Evolutionary conservation across 1,140 invertebrate genomes (phyloP).

Genomic region (Orchestia grillus): DNA sequence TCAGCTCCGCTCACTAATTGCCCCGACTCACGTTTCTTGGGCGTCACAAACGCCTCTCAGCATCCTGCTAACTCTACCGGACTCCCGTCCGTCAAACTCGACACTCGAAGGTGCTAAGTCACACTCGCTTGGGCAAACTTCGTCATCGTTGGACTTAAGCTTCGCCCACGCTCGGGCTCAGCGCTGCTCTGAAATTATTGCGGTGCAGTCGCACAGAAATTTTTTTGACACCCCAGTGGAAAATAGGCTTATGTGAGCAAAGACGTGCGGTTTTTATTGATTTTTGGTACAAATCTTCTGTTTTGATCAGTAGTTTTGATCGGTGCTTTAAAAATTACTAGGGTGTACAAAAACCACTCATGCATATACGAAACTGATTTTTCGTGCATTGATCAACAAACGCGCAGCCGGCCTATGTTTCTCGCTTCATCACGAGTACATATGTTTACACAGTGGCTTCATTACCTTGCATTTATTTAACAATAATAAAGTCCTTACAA

Average conservation of each 20-base stretch:
- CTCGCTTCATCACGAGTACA: no score
- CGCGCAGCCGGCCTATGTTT: no score
- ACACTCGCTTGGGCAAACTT: neutral
- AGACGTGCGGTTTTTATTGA: neutral
- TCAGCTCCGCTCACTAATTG: neutral
- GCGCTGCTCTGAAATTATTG: neutral
- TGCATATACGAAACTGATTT: no score
- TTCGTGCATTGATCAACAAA: no score
- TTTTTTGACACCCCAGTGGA: neutral
- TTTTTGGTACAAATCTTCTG: no score
- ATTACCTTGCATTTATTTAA: no score
- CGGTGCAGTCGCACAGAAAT: neutral
- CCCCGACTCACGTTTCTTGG: conserved; percentile 26
- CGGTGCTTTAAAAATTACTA: neutral
- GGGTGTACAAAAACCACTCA: neutral
- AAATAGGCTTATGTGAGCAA: neutral
- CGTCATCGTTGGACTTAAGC: neutral
- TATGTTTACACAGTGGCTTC: no score
- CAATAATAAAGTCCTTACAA: no score
- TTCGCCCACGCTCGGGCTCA: neutral
- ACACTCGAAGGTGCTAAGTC: neutral
- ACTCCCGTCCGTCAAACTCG: conserved; percentile 42
- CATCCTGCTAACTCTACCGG: conserved; percentile 34
- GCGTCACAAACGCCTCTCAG: conserved; percentile 7
- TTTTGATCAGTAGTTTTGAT: no score